Evolutionary conservation across 2,888 invertebrate species (phyloP).

Genomic region (Pollenia amentaria): DNA sequence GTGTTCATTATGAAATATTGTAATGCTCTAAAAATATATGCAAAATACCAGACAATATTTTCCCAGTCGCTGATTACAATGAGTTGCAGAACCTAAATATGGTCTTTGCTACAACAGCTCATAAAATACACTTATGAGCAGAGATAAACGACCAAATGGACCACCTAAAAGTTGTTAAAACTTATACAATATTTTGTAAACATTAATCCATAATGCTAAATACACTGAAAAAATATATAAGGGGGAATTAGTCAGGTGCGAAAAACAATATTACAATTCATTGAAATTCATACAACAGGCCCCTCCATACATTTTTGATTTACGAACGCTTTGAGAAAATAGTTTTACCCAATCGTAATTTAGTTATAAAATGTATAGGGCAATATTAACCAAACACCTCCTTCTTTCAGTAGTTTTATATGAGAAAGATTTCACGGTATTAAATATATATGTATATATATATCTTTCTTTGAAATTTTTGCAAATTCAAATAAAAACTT

Average conservation of each 20-base stretch:
- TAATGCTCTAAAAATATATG: slow-evolving; percentile 2
- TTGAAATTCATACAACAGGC: too few species aligned
- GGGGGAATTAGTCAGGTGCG: too few species aligned
- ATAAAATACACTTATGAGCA: slow-evolving; percentile 65
- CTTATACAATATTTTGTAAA: slow-evolving; percentile 56
- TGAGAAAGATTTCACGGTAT: too few species aligned
- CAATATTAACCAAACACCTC: too few species aligned
- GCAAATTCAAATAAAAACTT: too few species aligned
- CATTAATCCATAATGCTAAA: slow-evolving; percentile 26
- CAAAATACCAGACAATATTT: slow-evolving; percentile 47
- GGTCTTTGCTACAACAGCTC: slow-evolving; percentile 60
- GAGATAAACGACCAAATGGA: slow-evolving; percentile 65
- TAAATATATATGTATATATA: too few species aligned
- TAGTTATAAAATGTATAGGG: too few species aligned
- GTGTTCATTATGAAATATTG: slow-evolving; percentile 60
- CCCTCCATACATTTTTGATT: background rate
- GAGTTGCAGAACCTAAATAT: slow-evolving; percentile 65
- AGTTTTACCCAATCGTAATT: too few species aligned
- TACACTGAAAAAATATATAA: slow-evolving; percentile 32
- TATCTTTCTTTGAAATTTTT: too few species aligned
- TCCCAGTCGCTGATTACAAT: slow-evolving; percentile 57
- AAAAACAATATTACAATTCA: too few species aligned
- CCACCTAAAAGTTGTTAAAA: slow-evolving; percentile 64
- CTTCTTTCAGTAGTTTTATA: too few species aligned
- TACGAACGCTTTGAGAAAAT: too few species aligned